Base-by-base conservation (phyloP, 2,797 vertebrate genomes). In the Argentina silus region DNA sequence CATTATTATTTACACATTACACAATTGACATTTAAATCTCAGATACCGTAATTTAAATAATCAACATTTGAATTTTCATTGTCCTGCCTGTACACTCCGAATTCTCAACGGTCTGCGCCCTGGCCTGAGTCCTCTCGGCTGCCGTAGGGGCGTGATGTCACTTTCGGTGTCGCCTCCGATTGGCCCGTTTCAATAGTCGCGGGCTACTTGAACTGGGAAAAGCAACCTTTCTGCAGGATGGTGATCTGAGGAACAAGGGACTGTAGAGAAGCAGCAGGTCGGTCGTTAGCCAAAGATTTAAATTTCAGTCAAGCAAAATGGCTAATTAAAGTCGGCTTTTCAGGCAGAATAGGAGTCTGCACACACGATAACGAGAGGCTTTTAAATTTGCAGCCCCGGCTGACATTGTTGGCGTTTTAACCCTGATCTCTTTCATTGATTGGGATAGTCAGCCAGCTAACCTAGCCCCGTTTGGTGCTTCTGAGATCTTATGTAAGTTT, bases 111-210 rank as follows among this genome's bases (percentile, higher is more conserved):
- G 80, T 51, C 76, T 73, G 50, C n/a, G 47, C 42, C 0, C 15
- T 43, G 21, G 47, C 12, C 67, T 90, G 85, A 42, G 0, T 73
- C 17, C 36, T 36, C 2, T 19, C 82, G 73, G 81, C 44, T 59
- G 0, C 89, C 89, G 87, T 93, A 86, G 6, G 0, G 2, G 0
- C 0, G 0, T 1, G 0, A 79, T 92, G 93, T 90, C 78, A 89
- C n/a, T 1, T 0, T 0, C 17, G 0, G 1, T 0, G 36, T 3
- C 17, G 14, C 17, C 42, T 55, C 27, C 85, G 89, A 98, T 99
- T 98, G 98, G 97, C 1, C 60, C 63, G 86, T 96, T 99, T 98
- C 96, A 98, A 99, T 96, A 96, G 94, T 97, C 97, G 98, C 98
- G 97, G 95, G 98, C 95, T 96, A 94, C 98, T 99, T 98, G 96